phyloP scores from a whole-genome alignment of 2,113 vertebrate species.

The Tragelaphus strepsiceros region DNA sequence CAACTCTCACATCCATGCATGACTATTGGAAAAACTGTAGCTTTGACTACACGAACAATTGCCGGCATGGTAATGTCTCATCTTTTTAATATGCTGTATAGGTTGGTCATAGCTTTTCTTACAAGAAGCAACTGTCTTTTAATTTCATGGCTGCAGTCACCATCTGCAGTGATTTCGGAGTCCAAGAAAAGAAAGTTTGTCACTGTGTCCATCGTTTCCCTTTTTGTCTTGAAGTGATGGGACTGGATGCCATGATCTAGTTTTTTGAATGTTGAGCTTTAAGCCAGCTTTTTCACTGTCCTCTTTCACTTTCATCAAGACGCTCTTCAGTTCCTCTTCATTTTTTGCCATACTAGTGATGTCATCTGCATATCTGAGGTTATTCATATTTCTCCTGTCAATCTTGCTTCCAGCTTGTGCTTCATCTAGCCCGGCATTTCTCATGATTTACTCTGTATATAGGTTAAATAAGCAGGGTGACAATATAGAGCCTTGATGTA shows the following conservation, averaged over 20 bases:
- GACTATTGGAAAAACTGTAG: neutral
- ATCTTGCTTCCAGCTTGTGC: neutral
- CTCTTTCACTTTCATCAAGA: neutral
- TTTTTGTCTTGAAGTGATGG: neutral
- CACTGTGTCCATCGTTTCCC: neutral
- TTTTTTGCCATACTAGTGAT: neutral
- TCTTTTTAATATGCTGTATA: neutral
- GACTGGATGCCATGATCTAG: neutral
- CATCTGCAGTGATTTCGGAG: neutral
- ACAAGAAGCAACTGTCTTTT: neutral
- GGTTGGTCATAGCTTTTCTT: neutral
- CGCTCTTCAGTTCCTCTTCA: neutral
- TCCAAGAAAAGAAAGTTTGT: neutral
- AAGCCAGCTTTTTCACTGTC: neutral
- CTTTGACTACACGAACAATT: neutral
- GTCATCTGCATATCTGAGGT: neutral
- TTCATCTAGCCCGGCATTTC: fast-evolving
- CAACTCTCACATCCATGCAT: neutral
- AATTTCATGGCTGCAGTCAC: neutral
- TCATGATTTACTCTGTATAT: neutral
- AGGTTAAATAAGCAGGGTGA: neutral
- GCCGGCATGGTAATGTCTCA: neutral
- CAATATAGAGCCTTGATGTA: neutral
- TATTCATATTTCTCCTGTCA: neutral
- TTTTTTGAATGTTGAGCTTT: neutral